These are phyloP conservation scores for Vulpes ferrilata DNA, from an alignment of 2,113 vertebrate genomes.

Conservation along the genomic window DNA sequence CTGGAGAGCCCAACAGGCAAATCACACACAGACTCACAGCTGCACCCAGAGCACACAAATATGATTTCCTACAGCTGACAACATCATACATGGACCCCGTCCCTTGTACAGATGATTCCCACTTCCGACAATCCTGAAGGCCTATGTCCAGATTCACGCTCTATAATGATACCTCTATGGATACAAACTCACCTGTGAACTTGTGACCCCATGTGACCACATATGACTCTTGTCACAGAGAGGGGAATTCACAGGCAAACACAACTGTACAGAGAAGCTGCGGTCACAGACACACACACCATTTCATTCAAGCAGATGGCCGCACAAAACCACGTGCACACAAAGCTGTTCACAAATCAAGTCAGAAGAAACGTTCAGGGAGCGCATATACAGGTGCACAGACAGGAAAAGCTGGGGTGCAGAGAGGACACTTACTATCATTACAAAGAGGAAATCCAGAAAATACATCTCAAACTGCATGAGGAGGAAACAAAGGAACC, in stretches of 20 bases:
- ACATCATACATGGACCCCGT: background rate
- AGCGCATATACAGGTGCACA: background rate
- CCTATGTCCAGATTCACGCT: background rate
- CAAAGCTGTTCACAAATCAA: background rate
- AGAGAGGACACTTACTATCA: background rate
- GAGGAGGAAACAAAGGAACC: background rate
- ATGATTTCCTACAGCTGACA: background rate
- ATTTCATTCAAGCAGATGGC: background rate
- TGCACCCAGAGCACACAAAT: background rate
- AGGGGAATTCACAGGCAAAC: background rate
- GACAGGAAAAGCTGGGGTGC: background rate
- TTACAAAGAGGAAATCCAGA: conserved; percentile 13
- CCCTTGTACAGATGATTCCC: background rate
- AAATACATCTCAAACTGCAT: conserved; percentile 6
- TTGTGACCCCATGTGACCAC: background rate
- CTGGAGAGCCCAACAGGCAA: background rate
- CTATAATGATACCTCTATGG: background rate
- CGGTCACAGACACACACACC: background rate
- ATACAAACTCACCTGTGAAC: background rate
- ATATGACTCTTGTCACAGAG: conserved; percentile 2
- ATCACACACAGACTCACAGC: background rate
- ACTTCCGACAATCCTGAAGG: background rate
- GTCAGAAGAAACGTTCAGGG: background rate
- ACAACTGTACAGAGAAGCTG: background rate
- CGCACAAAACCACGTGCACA: background rate